These are phyloP conservation scores for Halocynthia aurantium DNA, from an alignment of 23 tunicate genomes.

Conservation along the genomic window DNA sequence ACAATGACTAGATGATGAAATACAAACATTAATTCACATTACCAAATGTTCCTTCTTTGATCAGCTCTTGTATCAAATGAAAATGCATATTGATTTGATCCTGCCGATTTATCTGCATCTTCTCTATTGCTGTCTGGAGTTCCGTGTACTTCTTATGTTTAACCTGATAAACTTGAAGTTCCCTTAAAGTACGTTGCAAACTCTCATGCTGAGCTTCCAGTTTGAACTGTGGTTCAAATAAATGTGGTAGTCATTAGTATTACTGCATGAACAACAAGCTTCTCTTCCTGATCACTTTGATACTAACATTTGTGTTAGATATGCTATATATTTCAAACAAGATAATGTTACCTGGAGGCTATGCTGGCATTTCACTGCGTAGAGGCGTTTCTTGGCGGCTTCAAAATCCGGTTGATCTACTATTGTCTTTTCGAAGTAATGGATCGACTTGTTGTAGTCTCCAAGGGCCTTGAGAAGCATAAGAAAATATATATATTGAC, in stretches of 20 bases:
- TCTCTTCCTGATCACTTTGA: too few relatives aligned
- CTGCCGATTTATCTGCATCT: slow-evolving; percentile 32
- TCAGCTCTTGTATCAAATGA: slow-evolving; percentile 35
- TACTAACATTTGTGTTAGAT: too few relatives aligned
- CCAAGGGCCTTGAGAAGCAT: slow-evolving; percentile 47
- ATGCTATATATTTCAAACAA: too few relatives aligned
- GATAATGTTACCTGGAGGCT: slow-evolving; percentile 56
- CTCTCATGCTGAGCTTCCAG: slow-evolving; percentile 84
- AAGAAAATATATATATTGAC: background rate
- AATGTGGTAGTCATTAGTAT: background rate
- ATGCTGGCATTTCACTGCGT: slow-evolving; percentile 85
- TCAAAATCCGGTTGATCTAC: slow-evolving; percentile 59
- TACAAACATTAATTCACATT: background rate
- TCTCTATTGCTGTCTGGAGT: slow-evolving; percentile 24
- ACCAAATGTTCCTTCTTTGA: slow-evolving; percentile 83
- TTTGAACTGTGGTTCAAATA: slow-evolving; percentile 37
- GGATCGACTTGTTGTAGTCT: slow-evolving; percentile 49
- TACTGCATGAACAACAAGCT: background rate
- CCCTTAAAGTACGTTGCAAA: slow-evolving; percentile 74
- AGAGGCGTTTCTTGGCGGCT: slow-evolving; percentile 44
- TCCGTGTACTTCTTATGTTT: slow-evolving; percentile 58
- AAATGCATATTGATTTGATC: slow-evolving; percentile 53
- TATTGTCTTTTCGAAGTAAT: slow-evolving; percentile 57
- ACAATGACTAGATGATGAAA: too few relatives aligned
- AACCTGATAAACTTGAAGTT: slow-evolving; percentile 63